phyloP scores from a whole-genome alignment of 2,113 vertebrate genomes.

The Cettia cetti region DNA sequence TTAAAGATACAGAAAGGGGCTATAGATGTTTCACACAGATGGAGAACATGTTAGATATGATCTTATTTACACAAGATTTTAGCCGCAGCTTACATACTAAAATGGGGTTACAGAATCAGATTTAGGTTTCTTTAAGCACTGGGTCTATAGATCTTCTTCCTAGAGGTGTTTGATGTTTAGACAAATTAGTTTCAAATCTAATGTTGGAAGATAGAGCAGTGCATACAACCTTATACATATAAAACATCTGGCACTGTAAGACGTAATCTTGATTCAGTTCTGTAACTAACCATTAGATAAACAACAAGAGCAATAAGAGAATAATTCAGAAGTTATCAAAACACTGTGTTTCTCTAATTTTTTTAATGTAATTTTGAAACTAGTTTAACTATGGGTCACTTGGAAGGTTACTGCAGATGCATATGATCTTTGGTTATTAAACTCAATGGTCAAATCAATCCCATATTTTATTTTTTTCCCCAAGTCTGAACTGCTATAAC shows the following conservation, averaged over 20 bases:
- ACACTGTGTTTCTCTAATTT: not conserved
- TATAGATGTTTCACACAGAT: not conserved
- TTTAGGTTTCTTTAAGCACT: not conserved
- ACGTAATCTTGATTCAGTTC: not conserved
- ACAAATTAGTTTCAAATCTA: not conserved
- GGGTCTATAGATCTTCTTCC: not conserved
- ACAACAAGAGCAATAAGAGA: not conserved
- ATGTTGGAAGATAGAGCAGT: not conserved
- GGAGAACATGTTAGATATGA: not conserved
- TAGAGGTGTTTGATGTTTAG: not conserved
- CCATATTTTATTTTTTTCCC: not conserved
- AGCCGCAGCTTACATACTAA: not conserved
- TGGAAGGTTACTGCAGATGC: not conserved
- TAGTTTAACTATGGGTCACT: not conserved
- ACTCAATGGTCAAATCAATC: not conserved
- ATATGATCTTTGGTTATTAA: not conserved
- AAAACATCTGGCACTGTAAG: not conserved
- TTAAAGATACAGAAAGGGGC: not conserved
- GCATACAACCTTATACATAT: not conserved
- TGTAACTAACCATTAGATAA: not conserved
- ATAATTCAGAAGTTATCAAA: not conserved
- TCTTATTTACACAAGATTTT: not conserved
- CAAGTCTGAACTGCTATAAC: not conserved
- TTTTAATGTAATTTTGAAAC: not conserved
- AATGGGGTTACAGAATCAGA: not conserved